phyloP scores from a whole-genome alignment of 2,797 vertebrate species.

The Epinephelus malabaricus region DNA sequence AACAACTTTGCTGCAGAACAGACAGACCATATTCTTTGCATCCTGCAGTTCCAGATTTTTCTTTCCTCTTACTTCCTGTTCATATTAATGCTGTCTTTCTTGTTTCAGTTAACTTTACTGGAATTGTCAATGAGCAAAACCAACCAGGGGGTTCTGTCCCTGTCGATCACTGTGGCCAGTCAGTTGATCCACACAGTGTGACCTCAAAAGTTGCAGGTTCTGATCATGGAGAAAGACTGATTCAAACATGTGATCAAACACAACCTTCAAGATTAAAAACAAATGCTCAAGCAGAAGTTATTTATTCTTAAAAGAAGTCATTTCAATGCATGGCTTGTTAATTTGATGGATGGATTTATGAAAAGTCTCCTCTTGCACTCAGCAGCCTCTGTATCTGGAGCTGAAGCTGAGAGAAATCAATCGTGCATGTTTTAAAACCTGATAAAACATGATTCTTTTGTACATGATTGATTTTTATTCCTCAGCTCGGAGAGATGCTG shows the following conservation, averaged over 20 bases:
- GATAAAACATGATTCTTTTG: conserved; percentile 50
- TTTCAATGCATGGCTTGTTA: not conserved
- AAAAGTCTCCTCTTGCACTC: not conserved
- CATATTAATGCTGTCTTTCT: not conserved
- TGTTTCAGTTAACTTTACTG: not conserved
- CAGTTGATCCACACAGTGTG: not conserved
- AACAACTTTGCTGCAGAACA: too few species aligned
- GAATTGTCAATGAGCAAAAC: not conserved
- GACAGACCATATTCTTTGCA: too few species aligned
- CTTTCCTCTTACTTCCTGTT: not conserved
- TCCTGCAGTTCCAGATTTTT: too few species aligned
- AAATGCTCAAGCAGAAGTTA: not conserved
- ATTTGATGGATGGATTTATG: not conserved
- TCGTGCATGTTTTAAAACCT: conserved; percentile 51
- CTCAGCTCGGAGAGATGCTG: conserved; percentile 12
- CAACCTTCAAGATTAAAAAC: too few species aligned
- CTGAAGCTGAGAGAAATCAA: conserved; percentile 40
- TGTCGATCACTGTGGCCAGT: not conserved
- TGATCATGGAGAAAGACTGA: too few species aligned
- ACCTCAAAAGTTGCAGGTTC: too few species aligned
- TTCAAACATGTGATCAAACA: too few species aligned
- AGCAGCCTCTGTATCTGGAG: not conserved
- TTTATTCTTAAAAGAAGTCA: not conserved
- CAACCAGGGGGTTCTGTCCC: not conserved
- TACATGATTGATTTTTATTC: conserved; percentile 64